These are phyloP conservation scores for Melanostoma scalare DNA, from an alignment of 2,888 invertebrate genomes.

Conservation along the genomic window DNA sequence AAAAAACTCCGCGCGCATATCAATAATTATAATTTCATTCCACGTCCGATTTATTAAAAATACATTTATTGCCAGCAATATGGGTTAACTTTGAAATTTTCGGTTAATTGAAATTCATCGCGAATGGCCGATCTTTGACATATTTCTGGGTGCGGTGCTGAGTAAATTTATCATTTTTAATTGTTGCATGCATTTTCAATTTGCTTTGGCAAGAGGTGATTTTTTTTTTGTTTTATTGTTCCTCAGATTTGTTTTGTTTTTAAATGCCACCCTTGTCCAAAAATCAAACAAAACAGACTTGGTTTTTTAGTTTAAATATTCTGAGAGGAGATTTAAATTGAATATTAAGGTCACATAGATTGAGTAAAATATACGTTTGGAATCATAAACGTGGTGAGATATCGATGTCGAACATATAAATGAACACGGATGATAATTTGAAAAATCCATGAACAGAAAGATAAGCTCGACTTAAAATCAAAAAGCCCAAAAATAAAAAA, in stretches of 20 bases:
- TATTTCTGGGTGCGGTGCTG: conserved; percentile 74
- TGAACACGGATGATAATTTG: conserved; percentile 14
- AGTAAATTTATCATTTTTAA: conserved; percentile 71
- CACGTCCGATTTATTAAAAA: conserved; percentile 72
- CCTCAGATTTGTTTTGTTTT: conserved; percentile 7
- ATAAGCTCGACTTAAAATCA: conserved; percentile 17
- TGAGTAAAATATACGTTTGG: conserved; percentile 32
- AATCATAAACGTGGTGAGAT: conserved; percentile 47
- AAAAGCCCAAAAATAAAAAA: conserved; percentile 18
- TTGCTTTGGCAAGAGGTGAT: background rate
- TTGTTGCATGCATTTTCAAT: conserved; percentile 52
- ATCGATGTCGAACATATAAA: conserved; percentile 7
- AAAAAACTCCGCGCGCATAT: conserved; percentile 8
- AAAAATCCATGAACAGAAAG: background rate
- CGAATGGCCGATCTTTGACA: conserved; percentile 74
- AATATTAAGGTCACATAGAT: conserved; percentile 62
- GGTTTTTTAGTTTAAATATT: conserved; percentile 18
- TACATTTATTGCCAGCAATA: conserved; percentile 66
- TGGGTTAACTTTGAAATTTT: conserved; percentile 60
- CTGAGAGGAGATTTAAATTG: conserved; percentile 30
- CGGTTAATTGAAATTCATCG: conserved; percentile 67
- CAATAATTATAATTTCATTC: conserved; percentile 49
- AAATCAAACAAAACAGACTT: conserved; percentile 1
- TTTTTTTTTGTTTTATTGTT: conserved; percentile 11
- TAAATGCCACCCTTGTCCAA: conserved; percentile 22